Conservation (phyloP, 2,888 invertebrate genomes). For the Eristalinus aeneus region DNA sequence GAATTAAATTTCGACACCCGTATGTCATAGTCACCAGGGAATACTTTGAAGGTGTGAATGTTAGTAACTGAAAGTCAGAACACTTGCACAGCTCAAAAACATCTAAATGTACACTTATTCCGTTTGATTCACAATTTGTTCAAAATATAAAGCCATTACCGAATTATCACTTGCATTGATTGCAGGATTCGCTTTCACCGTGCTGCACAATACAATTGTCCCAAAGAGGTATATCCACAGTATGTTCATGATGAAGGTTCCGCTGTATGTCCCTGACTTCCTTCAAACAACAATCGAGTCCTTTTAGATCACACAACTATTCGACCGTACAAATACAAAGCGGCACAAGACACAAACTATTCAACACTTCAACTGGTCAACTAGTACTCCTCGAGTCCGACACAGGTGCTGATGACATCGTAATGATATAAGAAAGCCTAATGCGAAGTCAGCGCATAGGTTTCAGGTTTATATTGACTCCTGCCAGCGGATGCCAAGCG, state of each 20-base stretch:
- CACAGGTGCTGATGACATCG: constrained; percentile 76
- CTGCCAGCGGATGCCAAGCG: constrained; percentile 36
- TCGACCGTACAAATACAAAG: background rate
- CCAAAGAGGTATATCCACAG: constrained; percentile 73
- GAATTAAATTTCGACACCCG: too few relatives aligned
- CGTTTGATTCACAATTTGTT: background rate
- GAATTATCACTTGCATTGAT: constrained; percentile 76
- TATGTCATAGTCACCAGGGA: too few relatives aligned
- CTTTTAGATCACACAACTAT: constrained; percentile 2
- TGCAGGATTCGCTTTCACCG: constrained; percentile 76
- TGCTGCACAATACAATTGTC: constrained; percentile 42
- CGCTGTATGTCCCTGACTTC: constrained; percentile 15
- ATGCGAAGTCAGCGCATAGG: constrained; percentile 78
- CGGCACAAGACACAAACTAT: background rate
- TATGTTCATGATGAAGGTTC: constrained; percentile 73
- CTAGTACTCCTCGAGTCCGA: constrained; percentile 40
- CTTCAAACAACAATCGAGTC: constrained; percentile 4
- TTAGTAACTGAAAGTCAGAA: too few relatives aligned
- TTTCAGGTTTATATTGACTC: constrained; percentile 80
- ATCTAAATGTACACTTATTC: background rate
- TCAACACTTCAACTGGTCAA: constrained; percentile 6
- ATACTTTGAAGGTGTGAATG: too few relatives aligned
- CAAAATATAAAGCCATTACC: constrained; percentile 75
- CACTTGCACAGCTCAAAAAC: too few relatives aligned
- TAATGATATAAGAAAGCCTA: constrained; percentile 79